Percentiles rank a stretch among this genome's conserved stretches.
Conservation (phyloP, 2,113 vertebrate species). For the Vidua chalybeata region DNA sequence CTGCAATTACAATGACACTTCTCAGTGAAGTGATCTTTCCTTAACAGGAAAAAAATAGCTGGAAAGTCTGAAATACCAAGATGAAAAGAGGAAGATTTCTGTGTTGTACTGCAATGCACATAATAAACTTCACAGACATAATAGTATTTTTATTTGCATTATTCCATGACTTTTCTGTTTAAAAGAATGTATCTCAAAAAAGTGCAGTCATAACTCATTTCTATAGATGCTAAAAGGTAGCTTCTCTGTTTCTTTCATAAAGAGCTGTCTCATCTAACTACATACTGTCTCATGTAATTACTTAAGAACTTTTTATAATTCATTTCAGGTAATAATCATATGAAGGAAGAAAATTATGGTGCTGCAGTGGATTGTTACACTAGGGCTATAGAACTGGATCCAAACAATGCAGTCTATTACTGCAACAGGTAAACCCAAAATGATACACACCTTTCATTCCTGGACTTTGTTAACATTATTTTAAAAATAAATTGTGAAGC, state of each 20-base stretch:
- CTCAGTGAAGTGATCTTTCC: neutral
- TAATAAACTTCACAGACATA: neutral
- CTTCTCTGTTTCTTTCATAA: neutral
- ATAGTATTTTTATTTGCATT: neutral
- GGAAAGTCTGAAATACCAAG: neutral
- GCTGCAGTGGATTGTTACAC: slow-evolving; percentile 94
- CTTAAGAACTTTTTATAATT: neutral
- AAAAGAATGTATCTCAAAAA: neutral
- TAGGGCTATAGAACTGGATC: slow-evolving; percentile 91
- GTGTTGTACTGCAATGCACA: neutral
- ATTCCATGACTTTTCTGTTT: neutral
- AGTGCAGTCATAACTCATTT: neutral
- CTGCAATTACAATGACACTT: neutral
- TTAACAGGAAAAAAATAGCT: neutral
- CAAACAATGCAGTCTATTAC: slow-evolving; percentile 95
- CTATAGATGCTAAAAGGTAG: neutral
- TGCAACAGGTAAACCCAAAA: slow-evolving; percentile 87
- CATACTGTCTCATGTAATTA: neutral
- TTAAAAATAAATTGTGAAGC: neutral
- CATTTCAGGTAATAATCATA: slow-evolving; percentile 92
- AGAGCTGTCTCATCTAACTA: neutral
- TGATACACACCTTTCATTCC: neutral
- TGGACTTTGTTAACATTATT: neutral
- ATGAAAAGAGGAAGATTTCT: neutral
- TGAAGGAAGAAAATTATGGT: slow-evolving; percentile 95